Evolutionary conservation across 2,797 vertebrate genomes (phyloP), one percentile per base, ranked within the genome.

Genomic region (Centropyge bicolor): DNA sequence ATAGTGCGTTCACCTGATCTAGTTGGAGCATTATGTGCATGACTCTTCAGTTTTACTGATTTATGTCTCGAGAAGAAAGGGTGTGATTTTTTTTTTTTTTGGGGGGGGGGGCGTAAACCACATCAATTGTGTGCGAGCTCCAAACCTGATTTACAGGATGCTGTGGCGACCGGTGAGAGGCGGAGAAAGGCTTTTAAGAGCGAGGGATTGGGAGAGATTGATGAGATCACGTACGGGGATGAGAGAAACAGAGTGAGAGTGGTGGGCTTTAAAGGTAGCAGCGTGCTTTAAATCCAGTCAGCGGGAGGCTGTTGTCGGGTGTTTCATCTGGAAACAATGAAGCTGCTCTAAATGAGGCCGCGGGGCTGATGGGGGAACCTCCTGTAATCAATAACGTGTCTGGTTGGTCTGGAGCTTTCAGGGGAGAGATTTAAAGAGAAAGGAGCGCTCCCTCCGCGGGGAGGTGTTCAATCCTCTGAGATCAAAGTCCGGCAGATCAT

Each of bases 361-460:
- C 75, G 22, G 27, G 80, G 78, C 78, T 81, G 83, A 82, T 72
- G 76, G 41, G 35, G 61, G 74, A 52, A 68, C 69, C 81, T 86
- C 70, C 74, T 78, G 78, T 82, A 84, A 93, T 94, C 91, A 85
- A 91, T 93, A 91, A 89, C 73, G 76, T 78, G 75, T 80, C 77
- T 78, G 57, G 79, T 83, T 68, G 86, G 80, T 86, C 76, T 13
- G 11, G 36, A 54, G 62, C 81, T 67, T 36, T 74, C 67, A 76
- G 73, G 80, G 41, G 67, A 76, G 81, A 75, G 71, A 76, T 85
- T 91, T 86, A 87, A 83, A 84, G 64, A 66, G 80, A 91, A 74
- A 79, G 63, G 31, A 74, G 45, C 19, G 46, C 62, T 76, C 57
- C 55, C 31, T 80, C 81, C 63, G 22, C 74, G 20, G 82, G 73